Evolutionary conservation across 2,113 vertebrate species (phyloP).

Genomic region (Zootoca vivipara): DNA sequence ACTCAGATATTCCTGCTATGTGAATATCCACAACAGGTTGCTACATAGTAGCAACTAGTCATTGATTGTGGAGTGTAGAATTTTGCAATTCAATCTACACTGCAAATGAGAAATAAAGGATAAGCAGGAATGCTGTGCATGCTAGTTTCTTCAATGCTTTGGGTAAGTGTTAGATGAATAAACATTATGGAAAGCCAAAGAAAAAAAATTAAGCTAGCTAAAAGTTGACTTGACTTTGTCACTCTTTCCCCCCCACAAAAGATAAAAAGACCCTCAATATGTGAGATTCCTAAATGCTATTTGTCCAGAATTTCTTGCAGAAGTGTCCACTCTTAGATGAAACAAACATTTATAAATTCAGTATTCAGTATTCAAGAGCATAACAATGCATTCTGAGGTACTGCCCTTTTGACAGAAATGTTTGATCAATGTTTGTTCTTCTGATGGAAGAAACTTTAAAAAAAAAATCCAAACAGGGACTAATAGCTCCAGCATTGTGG

Average conservation of each 20-base stretch:
- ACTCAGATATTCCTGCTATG: not conserved
- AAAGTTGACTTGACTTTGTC: not conserved
- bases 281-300: not conserved
- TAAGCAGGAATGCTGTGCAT: not conserved
- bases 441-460: constrained; percentile 32
- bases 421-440: not conserved
- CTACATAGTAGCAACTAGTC: not conserved
- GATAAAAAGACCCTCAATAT: not conserved
- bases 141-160: not conserved
- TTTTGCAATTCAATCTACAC: not conserved
- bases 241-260: not conserved
- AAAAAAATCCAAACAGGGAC: constrained; percentile 32
- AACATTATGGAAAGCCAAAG: not conserved
- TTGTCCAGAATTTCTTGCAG: not conserved
- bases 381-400: not conserved
- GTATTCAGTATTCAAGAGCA: not conserved
- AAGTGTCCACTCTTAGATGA: not conserved
- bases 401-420: not conserved
- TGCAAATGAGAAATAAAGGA: not conserved
- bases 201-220: not conserved
- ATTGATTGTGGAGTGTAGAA: not conserved
- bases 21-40: not conserved
- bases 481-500: constrained; percentile 52
- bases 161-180: not conserved
- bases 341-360: not conserved